Conservation (phyloP, 1,140 invertebrate genomes). For the Caenorhabditis brenneri region DNA sequence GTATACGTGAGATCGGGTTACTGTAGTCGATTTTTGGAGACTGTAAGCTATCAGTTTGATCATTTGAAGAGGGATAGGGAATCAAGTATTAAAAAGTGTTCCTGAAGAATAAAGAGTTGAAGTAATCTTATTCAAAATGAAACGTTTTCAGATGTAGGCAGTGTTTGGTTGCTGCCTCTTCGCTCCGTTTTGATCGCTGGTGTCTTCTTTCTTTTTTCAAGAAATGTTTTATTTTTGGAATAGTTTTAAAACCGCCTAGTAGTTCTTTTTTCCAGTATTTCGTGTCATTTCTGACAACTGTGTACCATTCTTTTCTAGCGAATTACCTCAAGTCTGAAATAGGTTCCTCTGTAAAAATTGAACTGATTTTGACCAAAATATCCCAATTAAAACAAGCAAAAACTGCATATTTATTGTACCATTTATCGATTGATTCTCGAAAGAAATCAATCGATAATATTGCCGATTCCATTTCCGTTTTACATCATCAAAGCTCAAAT, state of each 20-base stretch:
- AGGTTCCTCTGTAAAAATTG: conserved; percentile 30
- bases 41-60: too few relatives aligned
- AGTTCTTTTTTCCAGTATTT: not conserved
- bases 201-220: not conserved
- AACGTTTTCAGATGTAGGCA: not conserved
- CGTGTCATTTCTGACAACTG: not conserved
- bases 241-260: conserved; percentile 21
- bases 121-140: too few relatives aligned
- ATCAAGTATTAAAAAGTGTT: too few relatives aligned
- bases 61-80: too few relatives aligned
- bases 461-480: conserved; percentile 1
- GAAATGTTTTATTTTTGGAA: not conserved
- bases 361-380: conserved; percentile 38
- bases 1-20: too few relatives aligned
- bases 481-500: conserved; percentile 36
- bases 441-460: conserved; percentile 17
- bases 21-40: not conserved
- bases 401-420: conserved; percentile 10
- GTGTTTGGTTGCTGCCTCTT: not conserved
- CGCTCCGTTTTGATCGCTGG: not conserved
- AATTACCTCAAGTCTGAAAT: conserved; percentile 26
- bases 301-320: not conserved
- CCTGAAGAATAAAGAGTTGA: too few relatives aligned
- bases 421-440: not conserved
- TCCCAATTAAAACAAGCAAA: not conserved